Evolutionary conservation across 1,140 invertebrate species (phyloP), one percentile per base, ranked within the genome.

Genomic region (Pseudomyrmex flavicornis): DNA sequence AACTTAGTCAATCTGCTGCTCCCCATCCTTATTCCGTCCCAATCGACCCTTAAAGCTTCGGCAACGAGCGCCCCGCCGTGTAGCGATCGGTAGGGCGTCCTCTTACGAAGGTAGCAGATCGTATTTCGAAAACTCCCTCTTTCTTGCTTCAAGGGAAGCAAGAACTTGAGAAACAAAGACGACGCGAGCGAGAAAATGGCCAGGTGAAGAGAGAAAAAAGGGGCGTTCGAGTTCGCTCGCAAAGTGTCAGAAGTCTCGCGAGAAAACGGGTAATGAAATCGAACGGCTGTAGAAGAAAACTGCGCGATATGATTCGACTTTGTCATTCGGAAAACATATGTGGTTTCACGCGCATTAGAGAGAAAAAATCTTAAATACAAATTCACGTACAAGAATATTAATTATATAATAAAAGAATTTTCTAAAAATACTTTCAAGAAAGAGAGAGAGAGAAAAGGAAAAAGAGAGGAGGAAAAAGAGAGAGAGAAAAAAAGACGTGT

Each of bases 1-100:
- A 93, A 93, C 91, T 93, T 93, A 93, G 92, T 93, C 92, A 93
- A 93, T 93, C 92, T 92, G 89, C 91, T 84, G 90, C 89, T 86
- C 70, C 88, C 82, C 87, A 90, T 91, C 89, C 86, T 90, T 88
- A 73, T 86, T 75, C 89, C 87, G 84, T 83, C 85, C 86, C 88
- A 73, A 87, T 84, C 90, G 72, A 87, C 87, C 84, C 79, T 85
- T 83, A 89, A 91, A 91, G 90, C 89, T 87, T 85, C 87, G 65
- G 85, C 88, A 91, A 90, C 84, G 66, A 91, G 89, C 91, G 65
- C 75, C 82, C 72, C 65, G 59, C 84, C 88, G 35, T 12, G 66
- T 80, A 91, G 89, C 82, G 91, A 88, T 86, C 90, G 88, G 88
- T 92, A 91, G 56, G 76, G 66, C 20, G 76, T 80, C 87, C 85